Conservation (phyloP, 2,888 invertebrate species). For the Xestoiulus laeticollis region DNA sequence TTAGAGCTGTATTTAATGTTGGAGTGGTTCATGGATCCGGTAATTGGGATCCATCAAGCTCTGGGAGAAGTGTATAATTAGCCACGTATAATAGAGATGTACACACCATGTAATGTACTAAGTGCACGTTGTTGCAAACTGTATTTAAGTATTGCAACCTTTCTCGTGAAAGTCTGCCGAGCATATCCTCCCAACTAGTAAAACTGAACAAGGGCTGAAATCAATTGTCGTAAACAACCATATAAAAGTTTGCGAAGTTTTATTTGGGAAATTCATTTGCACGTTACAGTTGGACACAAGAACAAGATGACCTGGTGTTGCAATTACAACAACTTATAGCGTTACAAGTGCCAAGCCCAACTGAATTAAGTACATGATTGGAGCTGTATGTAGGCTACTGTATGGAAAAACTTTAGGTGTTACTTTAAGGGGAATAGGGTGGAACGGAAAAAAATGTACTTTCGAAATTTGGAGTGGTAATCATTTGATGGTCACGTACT, state of each 20-base stretch:
- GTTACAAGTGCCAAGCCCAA: no score
- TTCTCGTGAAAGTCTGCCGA: not conserved
- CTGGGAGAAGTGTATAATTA: constrained; percentile 34
- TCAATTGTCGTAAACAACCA: not conserved
- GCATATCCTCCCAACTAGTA: not conserved
- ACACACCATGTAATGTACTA: constrained; percentile 35
- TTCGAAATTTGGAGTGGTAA: no score
- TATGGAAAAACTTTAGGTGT: no score
- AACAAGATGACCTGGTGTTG: no score
- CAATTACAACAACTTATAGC: no score
- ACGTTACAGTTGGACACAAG: no score
- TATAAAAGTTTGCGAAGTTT: not conserved
- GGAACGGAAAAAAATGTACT: no score
- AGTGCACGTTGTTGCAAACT: constrained; percentile 18
- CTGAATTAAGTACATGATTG: no score
- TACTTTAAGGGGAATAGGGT: no score
- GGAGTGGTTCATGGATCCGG: constrained; percentile 32
- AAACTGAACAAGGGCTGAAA: not conserved
- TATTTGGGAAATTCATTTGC: not conserved
- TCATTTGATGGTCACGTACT: no score
- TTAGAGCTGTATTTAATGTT: constrained; percentile 7
- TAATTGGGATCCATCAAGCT: constrained; percentile 35
- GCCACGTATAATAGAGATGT: constrained; percentile 28
- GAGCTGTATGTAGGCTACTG: no score
- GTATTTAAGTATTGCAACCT: not conserved